A percentile compares a stretch with the other conserved stretches of the same genome.
Conservation (phyloP, 2,888 invertebrate species). For the Xylota segnis region DNA sequence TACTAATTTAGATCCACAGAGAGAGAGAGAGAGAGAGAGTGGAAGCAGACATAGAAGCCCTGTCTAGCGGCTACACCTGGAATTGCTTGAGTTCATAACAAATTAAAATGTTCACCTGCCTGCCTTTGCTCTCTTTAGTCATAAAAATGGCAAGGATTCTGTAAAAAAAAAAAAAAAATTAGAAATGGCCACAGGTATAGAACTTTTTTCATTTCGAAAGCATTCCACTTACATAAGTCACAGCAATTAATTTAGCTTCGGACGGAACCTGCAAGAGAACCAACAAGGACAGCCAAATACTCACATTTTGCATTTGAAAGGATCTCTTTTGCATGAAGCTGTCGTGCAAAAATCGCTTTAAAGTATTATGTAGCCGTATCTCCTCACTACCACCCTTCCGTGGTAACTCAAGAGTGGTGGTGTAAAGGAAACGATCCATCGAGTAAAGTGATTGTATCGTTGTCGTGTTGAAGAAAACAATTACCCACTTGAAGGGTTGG, state of each 20-base stretch:
- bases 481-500: conserved; percentile 60
- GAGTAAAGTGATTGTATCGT: conserved; percentile 67
- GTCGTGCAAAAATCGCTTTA: neutral
- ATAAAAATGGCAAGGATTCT: conserved; percentile 12
- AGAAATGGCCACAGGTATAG: neutral
- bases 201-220: neutral
- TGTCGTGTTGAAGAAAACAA: conserved; percentile 56
- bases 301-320: no score
- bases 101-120: conserved; percentile 59
- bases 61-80: conserved; percentile 27
- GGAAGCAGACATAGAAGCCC: conserved; percentile 8
- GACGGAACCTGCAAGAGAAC: no score
- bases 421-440: conserved; percentile 44
- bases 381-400: neutral
- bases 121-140: conserved; percentile 11
- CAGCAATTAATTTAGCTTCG: neutral
- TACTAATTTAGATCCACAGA: conserved; percentile 67
- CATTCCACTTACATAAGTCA: no score
- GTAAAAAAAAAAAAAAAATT: neutral
- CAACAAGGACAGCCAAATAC: no score
- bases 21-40: conserved; percentile 1
- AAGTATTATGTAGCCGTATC: neutral
- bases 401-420: conserved; percentile 26
- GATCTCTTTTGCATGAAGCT: no score
- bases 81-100: conserved; percentile 49